Conservation (phyloP, 2,888 invertebrate species). For the Cyclophora punctaria region DNA sequence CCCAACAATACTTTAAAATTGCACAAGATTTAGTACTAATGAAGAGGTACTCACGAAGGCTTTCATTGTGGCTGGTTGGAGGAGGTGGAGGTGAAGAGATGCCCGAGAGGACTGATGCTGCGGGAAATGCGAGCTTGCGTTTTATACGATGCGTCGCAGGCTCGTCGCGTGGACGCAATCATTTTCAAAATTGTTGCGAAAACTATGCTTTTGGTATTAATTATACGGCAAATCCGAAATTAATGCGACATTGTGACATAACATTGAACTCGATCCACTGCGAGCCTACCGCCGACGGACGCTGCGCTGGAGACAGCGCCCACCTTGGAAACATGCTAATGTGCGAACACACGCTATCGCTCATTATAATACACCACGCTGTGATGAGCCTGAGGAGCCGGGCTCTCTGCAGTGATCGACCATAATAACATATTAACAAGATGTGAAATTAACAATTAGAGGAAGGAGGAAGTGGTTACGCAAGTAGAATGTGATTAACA, state of each 20-base stretch:
- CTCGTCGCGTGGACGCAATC: conserved; percentile 10
- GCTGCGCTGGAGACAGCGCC: neutral
- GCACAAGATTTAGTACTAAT: neutral
- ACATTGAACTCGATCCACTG: neutral
- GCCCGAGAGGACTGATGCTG: conserved; percentile 17
- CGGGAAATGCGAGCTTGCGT: conserved; percentile 7
- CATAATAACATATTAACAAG: neutral
- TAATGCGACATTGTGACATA: conserved; percentile 13
- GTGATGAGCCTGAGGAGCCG: too few relatives aligned
- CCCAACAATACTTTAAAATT: neutral
- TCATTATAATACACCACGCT: too few relatives aligned
- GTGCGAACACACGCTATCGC: too few relatives aligned
- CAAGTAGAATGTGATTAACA: neutral
- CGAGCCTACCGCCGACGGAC: too few relatives aligned
- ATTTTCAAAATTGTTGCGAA: conserved; percentile 27
- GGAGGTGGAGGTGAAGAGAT: conserved; percentile 7
- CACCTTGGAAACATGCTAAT: neutral
- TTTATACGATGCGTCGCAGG: conserved; percentile 17
- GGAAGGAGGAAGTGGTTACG: neutral
- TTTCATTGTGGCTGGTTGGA: conserved; percentile 27
- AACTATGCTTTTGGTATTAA: conserved; percentile 16
- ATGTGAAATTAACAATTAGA: neutral
- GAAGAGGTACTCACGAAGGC: conserved; percentile 29
- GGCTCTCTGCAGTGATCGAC: too few relatives aligned
- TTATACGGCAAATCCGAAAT: conserved; percentile 7